Evolutionary conservation across 2,888 invertebrate species (phyloP).

Genomic region (Meliscaeva auricollis): DNA sequence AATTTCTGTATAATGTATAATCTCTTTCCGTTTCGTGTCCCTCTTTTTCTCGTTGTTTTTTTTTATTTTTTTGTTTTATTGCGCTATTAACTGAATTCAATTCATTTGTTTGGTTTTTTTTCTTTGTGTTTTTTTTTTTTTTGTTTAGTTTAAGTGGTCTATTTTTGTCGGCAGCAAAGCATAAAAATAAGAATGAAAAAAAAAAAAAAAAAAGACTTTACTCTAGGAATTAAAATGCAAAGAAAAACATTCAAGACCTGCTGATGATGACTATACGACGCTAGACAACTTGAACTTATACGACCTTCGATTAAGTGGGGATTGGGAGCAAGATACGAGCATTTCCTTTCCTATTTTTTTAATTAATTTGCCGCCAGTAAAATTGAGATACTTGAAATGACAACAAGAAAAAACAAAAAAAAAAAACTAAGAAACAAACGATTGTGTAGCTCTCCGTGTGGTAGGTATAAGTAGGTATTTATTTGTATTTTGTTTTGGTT

Average conservation of each 20-base stretch:
- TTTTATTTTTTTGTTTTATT: conserved; percentile 5
- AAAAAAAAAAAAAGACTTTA: not conserved
- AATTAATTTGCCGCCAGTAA: conserved; percentile 46
- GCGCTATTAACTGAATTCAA: conserved; percentile 46
- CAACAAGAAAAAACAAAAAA: not conserved
- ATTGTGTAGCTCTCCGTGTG: too few species aligned
- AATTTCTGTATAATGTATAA: conserved; percentile 1
- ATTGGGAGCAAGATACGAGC: conserved; percentile 51
- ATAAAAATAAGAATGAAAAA: conserved; percentile 22
- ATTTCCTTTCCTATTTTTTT: conserved; percentile 26
- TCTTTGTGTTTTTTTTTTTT: not conserved
- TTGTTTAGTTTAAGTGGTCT: conserved; percentile 25
- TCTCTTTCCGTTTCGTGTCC: conserved; percentile 17
- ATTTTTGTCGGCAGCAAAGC: conserved; percentile 36
- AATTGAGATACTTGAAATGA: conserved; percentile 16
- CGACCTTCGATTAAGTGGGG: conserved; percentile 59
- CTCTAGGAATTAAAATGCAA: conserved; percentile 13
- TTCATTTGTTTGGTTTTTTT: conserved; percentile 17
- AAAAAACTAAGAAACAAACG: conserved; percentile 5
- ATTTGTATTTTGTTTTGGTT: too few species aligned
- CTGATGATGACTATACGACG: conserved; percentile 19
- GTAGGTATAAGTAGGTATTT: too few species aligned
- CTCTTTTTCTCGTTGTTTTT: not conserved
- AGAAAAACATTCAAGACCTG: conserved; percentile 9
- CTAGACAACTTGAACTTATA: conserved; percentile 60